Evolutionary conservation across 2,888 invertebrate species (phyloP).

Genomic region (Parnassius glacialis): DNA sequence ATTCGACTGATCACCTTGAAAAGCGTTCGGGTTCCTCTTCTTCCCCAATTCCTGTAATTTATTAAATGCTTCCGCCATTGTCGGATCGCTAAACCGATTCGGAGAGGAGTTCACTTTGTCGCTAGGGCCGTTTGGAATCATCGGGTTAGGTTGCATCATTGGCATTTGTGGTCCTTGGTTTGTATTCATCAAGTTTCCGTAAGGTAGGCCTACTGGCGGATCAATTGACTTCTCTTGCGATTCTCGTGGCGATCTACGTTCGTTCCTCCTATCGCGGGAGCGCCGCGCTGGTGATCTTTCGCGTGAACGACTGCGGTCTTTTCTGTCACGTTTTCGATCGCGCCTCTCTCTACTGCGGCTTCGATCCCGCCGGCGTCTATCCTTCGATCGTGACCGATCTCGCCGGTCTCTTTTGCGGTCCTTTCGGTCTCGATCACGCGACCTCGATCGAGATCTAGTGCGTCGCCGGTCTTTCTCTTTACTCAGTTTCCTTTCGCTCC

Average conservation of each 20-base stretch:
- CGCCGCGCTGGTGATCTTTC: constrained; percentile 73
- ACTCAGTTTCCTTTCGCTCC: constrained; percentile 48
- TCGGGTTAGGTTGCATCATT: constrained; percentile 36
- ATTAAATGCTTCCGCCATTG: constrained; percentile 56
- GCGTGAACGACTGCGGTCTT: constrained; percentile 80
- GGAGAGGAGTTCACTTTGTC: constrained; percentile 27
- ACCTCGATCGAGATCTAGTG: constrained; percentile 53
- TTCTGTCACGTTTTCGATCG: constrained; percentile 73
- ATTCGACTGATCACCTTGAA: constrained; percentile 64
- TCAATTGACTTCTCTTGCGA: constrained; percentile 47
- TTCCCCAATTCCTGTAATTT: constrained; percentile 75
- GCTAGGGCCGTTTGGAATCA: constrained; percentile 40
- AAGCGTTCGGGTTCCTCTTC: constrained; percentile 82
- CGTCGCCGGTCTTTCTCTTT: constrained; percentile 60
- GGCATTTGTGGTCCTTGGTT: constrained; percentile 34
- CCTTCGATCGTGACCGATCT: constrained; percentile 79
- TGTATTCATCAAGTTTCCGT: constrained; percentile 33
- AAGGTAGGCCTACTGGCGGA: constrained; percentile 32
- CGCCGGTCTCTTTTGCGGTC: constrained; percentile 73
- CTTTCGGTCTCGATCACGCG: constrained; percentile 62
- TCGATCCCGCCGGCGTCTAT: constrained; percentile 80
- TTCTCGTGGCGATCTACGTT: constrained; percentile 63
- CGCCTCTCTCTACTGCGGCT: constrained; percentile 80
- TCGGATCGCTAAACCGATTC: constrained; percentile 53
- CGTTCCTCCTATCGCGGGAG: constrained; percentile 73